Evolutionary conservation across 2,888 invertebrate species (phyloP).

Genomic region (Apamea epomidion): DNA sequence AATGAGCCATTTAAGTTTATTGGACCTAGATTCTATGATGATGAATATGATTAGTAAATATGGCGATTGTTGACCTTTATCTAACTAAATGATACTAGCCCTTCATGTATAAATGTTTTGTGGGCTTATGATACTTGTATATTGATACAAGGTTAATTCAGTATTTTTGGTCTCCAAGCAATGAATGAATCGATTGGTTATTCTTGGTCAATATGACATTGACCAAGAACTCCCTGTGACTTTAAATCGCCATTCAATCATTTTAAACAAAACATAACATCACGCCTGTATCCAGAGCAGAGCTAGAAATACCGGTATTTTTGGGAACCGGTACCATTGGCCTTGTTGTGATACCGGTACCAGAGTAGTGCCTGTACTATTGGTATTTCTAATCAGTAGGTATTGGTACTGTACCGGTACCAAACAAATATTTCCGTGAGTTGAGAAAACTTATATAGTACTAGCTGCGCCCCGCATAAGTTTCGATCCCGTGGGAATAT

Average conservation of each 20-base stretch:
- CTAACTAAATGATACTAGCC: background rate
- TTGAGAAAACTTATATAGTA: too few relatives aligned
- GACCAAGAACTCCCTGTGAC: background rate
- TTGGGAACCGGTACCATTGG: too few relatives aligned
- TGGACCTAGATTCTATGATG: conserved; percentile 11
- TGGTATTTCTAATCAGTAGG: too few relatives aligned
- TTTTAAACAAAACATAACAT: background rate
- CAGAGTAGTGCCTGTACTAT: too few relatives aligned
- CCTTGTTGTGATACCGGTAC: too few relatives aligned
- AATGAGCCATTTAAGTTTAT: conserved; percentile 5
- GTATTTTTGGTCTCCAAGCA: background rate
- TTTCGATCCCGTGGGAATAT: too few relatives aligned
- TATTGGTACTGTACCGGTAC: too few relatives aligned
- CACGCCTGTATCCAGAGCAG: background rate
- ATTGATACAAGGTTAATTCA: background rate
- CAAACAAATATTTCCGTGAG: too few relatives aligned
- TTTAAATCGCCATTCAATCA: background rate
- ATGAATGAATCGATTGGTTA: background rate
- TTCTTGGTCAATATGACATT: background rate
- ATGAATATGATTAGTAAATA: background rate
- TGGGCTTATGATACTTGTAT: background rate
- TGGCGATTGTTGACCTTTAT: conserved; percentile 7
- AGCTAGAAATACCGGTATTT: too few relatives aligned
- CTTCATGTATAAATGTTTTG: background rate
- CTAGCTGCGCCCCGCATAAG: too few relatives aligned